Percentiles rank a stretch among this genome's conserved stretches.
These are phyloP conservation scores for Nycticebus coucang DNA, from an alignment of 2,113 vertebrate species.

Conservation along the genomic window DNA sequence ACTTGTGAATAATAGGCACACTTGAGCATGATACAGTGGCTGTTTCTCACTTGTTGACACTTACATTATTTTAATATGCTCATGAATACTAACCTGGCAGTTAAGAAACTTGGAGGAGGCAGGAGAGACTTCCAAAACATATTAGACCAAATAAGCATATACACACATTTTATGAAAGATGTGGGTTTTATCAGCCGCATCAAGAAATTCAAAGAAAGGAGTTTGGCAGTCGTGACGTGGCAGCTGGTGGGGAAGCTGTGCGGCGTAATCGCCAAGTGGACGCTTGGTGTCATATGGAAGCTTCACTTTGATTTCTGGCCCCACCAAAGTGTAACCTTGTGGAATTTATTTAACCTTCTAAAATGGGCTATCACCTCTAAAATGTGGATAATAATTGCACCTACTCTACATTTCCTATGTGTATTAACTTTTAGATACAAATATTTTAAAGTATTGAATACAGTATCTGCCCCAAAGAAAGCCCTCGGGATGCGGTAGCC, in stretches of 20 bases:
- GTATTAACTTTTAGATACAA: not conserved
- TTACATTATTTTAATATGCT: conserved; percentile 9
- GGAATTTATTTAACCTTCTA: not conserved
- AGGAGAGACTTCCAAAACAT: not conserved
- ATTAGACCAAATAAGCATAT: not conserved
- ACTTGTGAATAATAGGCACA: not conserved
- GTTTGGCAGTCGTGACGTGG: not conserved
- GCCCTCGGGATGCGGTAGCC: too few species aligned
- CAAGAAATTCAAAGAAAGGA: not conserved
- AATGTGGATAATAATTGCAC: not conserved
- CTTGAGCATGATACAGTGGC: not conserved
- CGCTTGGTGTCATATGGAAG: not conserved
- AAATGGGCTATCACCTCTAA: not conserved
- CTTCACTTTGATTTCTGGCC: not conserved
- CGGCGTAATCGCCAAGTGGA: not conserved
- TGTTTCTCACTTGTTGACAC: not conserved
- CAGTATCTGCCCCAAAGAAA: not conserved
- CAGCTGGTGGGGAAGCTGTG: not conserved
- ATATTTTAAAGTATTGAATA: not conserved
- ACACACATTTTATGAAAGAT: not conserved
- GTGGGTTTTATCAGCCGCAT: not conserved
- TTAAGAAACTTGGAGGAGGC: not conserved
- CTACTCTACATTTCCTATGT: not conserved
- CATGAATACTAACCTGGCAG: not conserved
- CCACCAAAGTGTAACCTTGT: not conserved